These are phyloP conservation scores for Pangasius macronema DNA, from an alignment of 2,797 vertebrate species.

Conservation along the genomic window DNA sequence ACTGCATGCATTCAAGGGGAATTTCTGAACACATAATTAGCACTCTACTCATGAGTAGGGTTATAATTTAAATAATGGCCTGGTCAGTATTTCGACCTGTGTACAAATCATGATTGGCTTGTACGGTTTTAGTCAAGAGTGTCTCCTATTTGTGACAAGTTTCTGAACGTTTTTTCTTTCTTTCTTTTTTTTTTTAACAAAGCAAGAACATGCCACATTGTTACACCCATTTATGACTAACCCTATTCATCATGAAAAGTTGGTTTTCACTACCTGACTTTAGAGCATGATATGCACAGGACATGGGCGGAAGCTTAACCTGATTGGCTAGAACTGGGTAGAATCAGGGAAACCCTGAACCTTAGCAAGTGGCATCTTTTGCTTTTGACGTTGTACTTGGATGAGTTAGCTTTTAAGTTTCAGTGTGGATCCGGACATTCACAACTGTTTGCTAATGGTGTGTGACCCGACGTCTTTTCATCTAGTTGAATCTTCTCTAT, in stretches of 20 bases:
- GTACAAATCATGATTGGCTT: not conserved
- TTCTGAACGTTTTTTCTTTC: not conserved
- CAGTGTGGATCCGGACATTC: not conserved
- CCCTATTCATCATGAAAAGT: not conserved
- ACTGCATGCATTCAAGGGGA: not conserved
- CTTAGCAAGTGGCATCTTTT: not conserved
- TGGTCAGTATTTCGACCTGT: not conserved
- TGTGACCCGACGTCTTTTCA: not conserved
- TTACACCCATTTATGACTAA: constrained; percentile 1
- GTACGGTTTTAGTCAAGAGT: not conserved
- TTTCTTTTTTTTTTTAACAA: not conserved
- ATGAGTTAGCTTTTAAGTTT: not conserved
- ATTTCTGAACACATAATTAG: not conserved
- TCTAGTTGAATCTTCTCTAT: not conserved
- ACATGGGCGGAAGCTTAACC: not conserved
- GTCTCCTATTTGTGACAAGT: not conserved
- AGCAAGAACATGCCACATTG: not conserved
- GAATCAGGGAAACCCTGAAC: not conserved
- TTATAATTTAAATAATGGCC: not conserved
- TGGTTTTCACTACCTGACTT: not conserved
- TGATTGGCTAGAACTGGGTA: not conserved
- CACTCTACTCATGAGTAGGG: no score
- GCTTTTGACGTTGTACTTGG: not conserved
- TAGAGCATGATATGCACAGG: not conserved
- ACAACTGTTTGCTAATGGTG: no score